A percentile compares a stretch with the other conserved stretches of the same genome.
Conservation (phyloP, 2,113 vertebrate genomes). For the Spea multiplicata region DNA sequence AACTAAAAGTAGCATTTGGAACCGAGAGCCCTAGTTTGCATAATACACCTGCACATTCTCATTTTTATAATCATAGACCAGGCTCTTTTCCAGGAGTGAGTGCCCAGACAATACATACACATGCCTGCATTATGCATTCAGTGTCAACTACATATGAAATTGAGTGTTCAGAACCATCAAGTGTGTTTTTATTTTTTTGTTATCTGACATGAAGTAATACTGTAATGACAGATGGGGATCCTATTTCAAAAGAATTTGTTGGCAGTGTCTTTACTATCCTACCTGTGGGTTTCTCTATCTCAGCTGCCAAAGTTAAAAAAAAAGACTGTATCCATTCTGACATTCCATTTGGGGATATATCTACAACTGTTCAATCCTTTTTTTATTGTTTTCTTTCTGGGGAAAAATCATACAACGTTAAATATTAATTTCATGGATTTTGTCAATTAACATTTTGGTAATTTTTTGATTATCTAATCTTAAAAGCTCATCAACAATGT, state of each 20-base stretch:
- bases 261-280: not conserved
- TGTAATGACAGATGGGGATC: not conserved
- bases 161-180: not conserved
- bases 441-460: too few species aligned
- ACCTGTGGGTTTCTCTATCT: not conserved
- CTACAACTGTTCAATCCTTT: not conserved
- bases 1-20: not conserved
- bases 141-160: not conserved
- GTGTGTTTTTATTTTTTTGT: conserved; percentile 8
- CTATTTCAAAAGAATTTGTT: conserved; percentile 3
- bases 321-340: not conserved
- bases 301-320: not conserved
- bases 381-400: not conserved
- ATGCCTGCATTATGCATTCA: not conserved
- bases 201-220: not conserved
- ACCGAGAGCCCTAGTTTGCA: not conserved
- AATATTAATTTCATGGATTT: too few species aligned
- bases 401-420: too few species aligned
- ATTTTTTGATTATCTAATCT: too few species aligned
- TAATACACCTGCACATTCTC: conserved; percentile 1
- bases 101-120: not conserved
- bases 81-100: not conserved
- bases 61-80: not conserved
- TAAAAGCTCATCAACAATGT: too few species aligned
- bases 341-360: not conserved